A percentile compares a stretch with the other conserved stretches of the same genome.
These are phyloP conservation scores for Prorops nasuta DNA, from an alignment of 1,140 invertebrate genomes.

Conservation along the genomic window DNA sequence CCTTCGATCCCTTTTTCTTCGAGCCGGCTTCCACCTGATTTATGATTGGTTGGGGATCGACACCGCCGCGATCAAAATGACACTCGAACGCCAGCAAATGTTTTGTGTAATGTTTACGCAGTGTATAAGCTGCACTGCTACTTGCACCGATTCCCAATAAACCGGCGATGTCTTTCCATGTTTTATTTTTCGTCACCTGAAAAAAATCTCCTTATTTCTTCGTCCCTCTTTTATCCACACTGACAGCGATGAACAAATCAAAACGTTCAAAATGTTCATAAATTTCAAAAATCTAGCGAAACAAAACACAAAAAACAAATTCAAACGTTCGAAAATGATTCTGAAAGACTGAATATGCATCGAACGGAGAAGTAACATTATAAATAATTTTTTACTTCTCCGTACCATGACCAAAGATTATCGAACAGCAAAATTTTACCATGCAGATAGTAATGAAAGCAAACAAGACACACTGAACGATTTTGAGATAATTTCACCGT, in stretches of 20 bases:
- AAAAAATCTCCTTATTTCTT: conserved; percentile 20
- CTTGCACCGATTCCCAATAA: conserved; percentile 91
- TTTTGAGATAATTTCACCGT: conserved; percentile 17
- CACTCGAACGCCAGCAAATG: conserved; percentile 94
- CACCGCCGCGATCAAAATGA: conserved; percentile 92
- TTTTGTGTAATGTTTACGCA: conserved; percentile 97
- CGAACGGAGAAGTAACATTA: too few relatives aligned
- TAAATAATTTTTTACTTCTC: too few relatives aligned
- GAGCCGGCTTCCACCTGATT: conserved; percentile 88
- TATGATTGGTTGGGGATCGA: conserved; percentile 93
- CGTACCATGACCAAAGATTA: too few relatives aligned
- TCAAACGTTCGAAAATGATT: conserved; percentile 12
- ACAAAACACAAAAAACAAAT: not conserved
- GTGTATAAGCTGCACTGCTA: conserved; percentile 93
- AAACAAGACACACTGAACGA: too few relatives aligned
- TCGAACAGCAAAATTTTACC: too few relatives aligned
- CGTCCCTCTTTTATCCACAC: not conserved
- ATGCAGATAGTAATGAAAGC: conserved; percentile 16
- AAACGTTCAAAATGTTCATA: not conserved
- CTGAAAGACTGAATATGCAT: too few relatives aligned
- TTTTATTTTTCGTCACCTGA: conserved; percentile 96
- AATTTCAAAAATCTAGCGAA: not conserved
- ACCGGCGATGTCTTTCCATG: conserved; percentile 97
- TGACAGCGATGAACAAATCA: not conserved
- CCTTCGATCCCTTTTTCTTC: conserved; percentile 84